These are phyloP conservation scores for Lophotriccus pileatus DNA, from an alignment of 2,797 vertebrate genomes.

Conservation along the genomic window DNA sequence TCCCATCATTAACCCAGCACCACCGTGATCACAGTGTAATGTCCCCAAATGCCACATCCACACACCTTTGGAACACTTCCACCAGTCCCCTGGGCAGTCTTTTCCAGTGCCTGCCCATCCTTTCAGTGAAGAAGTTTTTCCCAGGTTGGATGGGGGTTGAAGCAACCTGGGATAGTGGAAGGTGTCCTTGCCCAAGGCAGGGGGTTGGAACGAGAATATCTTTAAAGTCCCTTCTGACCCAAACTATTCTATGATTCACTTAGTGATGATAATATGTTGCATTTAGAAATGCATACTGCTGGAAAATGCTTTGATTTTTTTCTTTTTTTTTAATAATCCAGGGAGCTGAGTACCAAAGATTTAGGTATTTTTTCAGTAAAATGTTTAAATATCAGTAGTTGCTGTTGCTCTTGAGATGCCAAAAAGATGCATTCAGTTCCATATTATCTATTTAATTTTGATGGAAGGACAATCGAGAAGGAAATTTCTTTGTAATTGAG, in stretches of 20 bases:
- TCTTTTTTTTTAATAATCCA: neutral
- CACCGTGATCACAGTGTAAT: no score
- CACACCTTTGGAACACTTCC: neutral
- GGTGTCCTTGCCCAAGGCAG: neutral
- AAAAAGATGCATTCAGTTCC: slow-evolving; percentile 8
- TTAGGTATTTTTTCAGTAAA: neutral
- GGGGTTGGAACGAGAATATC: neutral
- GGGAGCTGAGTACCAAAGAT: neutral
- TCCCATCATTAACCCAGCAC: neutral
- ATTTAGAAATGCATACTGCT: neutral
- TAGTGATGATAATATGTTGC: neutral
- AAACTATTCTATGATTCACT: neutral
- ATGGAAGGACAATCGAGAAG: neutral
- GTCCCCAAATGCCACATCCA: neutral
- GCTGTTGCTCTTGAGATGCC: neutral
- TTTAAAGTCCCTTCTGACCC: neutral
- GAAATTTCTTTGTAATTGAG: slow-evolving; percentile 45
- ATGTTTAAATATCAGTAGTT: neutral
- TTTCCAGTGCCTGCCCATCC: neutral
- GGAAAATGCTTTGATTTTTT: neutral
- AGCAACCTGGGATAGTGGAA: neutral
- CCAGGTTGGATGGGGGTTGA: neutral
- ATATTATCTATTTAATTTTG: slow-evolving; percentile 39
- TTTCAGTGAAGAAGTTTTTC: neutral
- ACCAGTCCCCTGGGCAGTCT: neutral